These are phyloP conservation scores for zebrafish (Danio rerio) DNA, from an alignment of 2,113 vertebrate genomes.

Conservation along the genomic window GRCz12tu NC_133196.1:34972501-34973000, in stretches of 20 bases:
- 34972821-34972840: constrained; percentile 71
- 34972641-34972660: background rate
- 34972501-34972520: background rate
- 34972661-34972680: background rate
- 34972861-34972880: constrained; percentile 77
- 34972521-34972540: background rate
- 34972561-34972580: background rate
- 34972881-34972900: constrained; percentile 53
- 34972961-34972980: constrained; percentile 60
- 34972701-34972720: constrained; percentile 80
- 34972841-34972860: constrained; percentile 76
- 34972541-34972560: constrained; percentile 2
- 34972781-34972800: constrained; percentile 74
- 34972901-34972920: constrained; percentile 65
- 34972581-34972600: background rate
- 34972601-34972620: background rate
- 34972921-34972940: constrained; percentile 62
- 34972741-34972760: constrained; percentile 76
- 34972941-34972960: constrained; percentile 61
- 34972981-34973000: background rate
- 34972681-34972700: background rate
- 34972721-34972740: constrained; percentile 65
- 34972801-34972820: constrained; percentile 78
- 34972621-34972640: background rate
- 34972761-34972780: constrained; percentile 74